Conservation (phyloP, 1,140 invertebrate species). For the Psix sp. region DNA sequence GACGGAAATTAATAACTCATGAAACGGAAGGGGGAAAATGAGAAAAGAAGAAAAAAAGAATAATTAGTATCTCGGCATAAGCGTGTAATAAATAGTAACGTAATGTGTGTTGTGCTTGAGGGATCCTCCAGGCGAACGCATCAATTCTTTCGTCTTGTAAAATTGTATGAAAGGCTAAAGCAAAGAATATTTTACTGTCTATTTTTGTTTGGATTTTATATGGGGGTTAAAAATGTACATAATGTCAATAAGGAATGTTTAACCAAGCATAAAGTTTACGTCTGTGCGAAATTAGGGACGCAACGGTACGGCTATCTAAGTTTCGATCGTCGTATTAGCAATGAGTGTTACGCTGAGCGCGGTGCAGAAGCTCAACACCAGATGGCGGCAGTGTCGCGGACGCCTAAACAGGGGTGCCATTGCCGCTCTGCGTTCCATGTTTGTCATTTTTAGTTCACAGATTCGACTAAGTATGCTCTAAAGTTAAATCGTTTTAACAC, state of each 20-base stretch:
- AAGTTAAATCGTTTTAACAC: slow-evolving; percentile 20
- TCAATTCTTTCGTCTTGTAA: slow-evolving; percentile 68
- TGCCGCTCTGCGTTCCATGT: slow-evolving; percentile 12
- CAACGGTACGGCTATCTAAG: slow-evolving; percentile 39
- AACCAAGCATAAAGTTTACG: slow-evolving; percentile 33
- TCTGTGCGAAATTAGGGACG: slow-evolving; percentile 57
- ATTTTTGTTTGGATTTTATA: slow-evolving; percentile 73
- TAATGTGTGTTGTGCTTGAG: slow-evolving; percentile 40
- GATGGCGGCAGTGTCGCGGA: slow-evolving; percentile 26
- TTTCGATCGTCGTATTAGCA: slow-evolving; percentile 52
- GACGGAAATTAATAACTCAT: slow-evolving; percentile 38
- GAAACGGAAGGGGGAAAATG: slow-evolving; percentile 46
- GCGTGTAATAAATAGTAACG: slow-evolving; percentile 39
- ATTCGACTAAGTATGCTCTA: slow-evolving; percentile 23
- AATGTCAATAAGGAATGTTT: slow-evolving; percentile 58
- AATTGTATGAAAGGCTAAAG: slow-evolving; percentile 55
- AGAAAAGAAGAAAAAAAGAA: slow-evolving; percentile 22
- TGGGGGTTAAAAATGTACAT: slow-evolving; percentile 64
- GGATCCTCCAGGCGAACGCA: slow-evolving; percentile 64
- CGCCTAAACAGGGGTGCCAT: no score
- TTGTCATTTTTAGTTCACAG: slow-evolving; percentile 13
- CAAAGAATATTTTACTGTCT: slow-evolving; percentile 70
- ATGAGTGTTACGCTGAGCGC: slow-evolving; percentile 33
- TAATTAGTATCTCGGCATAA: slow-evolving; percentile 42
- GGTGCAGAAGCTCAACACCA: slow-evolving; percentile 30